Percentiles rank a stretch among this genome's conserved stretches.
Conservation (phyloP, 2,113 vertebrate species). For the Cyanistes caeruleus region DNA sequence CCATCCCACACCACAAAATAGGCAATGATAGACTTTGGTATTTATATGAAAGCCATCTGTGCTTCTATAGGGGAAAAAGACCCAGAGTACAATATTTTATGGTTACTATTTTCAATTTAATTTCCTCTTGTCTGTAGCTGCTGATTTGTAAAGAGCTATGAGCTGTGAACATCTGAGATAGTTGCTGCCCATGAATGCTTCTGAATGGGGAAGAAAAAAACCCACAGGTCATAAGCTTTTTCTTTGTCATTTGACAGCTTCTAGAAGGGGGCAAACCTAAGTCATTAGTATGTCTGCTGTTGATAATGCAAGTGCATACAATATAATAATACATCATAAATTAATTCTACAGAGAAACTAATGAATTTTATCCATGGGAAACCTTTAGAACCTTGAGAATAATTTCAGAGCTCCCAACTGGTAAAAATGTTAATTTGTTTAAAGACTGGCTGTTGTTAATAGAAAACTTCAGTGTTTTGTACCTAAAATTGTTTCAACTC, state of each 20-base stretch:
- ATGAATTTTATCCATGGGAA: background rate
- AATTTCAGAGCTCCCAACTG: background rate
- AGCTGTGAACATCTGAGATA: background rate
- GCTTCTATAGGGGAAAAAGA: fast-evolving
- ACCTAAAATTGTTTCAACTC: background rate
- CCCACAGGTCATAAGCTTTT: background rate
- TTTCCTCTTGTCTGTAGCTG: background rate
- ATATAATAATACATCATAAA: background rate
- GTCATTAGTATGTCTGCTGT: background rate
- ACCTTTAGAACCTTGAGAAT: background rate
- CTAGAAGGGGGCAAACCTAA: background rate
- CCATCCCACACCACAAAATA: background rate
- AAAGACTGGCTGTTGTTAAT: background rate
- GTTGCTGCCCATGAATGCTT: background rate
- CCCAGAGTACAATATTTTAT: background rate
- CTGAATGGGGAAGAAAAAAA: background rate
- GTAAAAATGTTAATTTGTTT: background rate
- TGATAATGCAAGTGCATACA: background rate
- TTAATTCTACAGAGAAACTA: background rate
- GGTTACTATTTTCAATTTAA: background rate
- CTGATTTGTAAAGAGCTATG: background rate
- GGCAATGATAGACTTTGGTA: background rate
- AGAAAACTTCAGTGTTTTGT: background rate
- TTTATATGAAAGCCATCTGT: background rate
- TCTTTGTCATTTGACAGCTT: background rate